Conservation (phyloP, 2,113 vertebrate genomes). For the Tyrannus savana region DNA sequence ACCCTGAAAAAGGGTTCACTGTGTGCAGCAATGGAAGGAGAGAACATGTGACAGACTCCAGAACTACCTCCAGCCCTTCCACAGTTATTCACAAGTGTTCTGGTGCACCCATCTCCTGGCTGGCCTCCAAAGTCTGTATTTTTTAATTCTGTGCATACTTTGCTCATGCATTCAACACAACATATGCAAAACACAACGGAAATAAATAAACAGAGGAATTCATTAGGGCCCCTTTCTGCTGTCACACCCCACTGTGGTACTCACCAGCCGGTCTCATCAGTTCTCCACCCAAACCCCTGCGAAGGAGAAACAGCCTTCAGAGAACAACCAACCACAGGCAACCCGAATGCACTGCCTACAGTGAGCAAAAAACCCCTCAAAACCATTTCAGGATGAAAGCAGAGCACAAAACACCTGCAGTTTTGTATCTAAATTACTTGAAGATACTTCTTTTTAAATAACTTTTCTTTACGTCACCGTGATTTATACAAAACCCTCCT, state of each 20-base stretch:
- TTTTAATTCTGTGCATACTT: background rate
- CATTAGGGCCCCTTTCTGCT: background rate
- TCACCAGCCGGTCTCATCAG: slow-evolving; percentile 92
- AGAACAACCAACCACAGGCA: background rate
- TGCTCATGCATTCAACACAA: background rate
- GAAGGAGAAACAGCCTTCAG: slow-evolving; percentile 45
- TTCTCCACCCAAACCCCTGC: slow-evolving; percentile 91
- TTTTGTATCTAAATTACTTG: background rate
- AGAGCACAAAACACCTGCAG: background rate
- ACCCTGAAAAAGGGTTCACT: background rate
- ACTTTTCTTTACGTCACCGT: background rate
- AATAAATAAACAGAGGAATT: background rate
- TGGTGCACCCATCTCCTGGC: background rate
- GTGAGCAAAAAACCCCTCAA: background rate
- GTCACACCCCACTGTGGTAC: background rate
- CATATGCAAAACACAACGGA: background rate
- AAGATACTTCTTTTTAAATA: background rate
- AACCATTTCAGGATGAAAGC: background rate
- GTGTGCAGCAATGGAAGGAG: background rate
- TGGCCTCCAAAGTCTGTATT: background rate
- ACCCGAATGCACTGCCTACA: accelerated
- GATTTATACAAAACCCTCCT: background rate
- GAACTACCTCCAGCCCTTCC: background rate
- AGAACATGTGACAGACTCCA: background rate
- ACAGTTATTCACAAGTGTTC: background rate